Base-by-base conservation (phyloP, 1,140 invertebrate species). In the Nomia melanderi region DNA sequence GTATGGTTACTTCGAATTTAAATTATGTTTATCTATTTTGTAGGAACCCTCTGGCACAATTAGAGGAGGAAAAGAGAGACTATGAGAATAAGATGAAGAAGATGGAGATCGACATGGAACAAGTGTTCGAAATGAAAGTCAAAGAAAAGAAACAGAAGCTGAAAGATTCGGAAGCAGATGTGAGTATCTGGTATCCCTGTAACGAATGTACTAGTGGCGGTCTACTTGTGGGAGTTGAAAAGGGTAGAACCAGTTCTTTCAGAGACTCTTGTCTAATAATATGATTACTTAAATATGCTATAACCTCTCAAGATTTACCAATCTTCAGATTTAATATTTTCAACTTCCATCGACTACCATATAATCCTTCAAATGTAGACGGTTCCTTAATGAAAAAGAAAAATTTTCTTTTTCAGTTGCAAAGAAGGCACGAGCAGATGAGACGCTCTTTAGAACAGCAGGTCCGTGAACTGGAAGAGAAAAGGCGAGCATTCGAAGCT, bases 51-150 rank as follows among this genome's bases (percentile, higher is more conserved):
- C 93, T 99, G 79, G 97, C 97, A 77, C 98, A 99, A 92, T 97
- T 99, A 96, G 98, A 99, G 91, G 98, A 99, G 89, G 98, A 99
- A 89, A 98, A 98, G 90, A 95, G 96, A 70, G 98, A 99, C 88
- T 98, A 99, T 86, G 97, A 98, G 89, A 93, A 95, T 53, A 98
- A 99, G 92, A 98, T 99, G 95, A 98, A 98, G 90, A 98, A 98
- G 90, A 98, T 99, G 96, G 97, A 98, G 90, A 95, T 94, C 63
- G 98, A 99, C 92, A 98, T 98, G 96, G 97, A 99, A 91, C 97
- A 99, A 93, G 97, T 98, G 20, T 97, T 97, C 90, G 96, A 96
- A 88, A 95, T 95, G 94, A 94, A 94, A 90, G 98, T 98, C 3
- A 95, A 96, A 81, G 97, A 98, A 88, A 98, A 98, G 92, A 97